Evolutionary conservation across 92 coral and sea anemone species (phyloP).

Genomic region (Paramuricea clavata): DNA sequence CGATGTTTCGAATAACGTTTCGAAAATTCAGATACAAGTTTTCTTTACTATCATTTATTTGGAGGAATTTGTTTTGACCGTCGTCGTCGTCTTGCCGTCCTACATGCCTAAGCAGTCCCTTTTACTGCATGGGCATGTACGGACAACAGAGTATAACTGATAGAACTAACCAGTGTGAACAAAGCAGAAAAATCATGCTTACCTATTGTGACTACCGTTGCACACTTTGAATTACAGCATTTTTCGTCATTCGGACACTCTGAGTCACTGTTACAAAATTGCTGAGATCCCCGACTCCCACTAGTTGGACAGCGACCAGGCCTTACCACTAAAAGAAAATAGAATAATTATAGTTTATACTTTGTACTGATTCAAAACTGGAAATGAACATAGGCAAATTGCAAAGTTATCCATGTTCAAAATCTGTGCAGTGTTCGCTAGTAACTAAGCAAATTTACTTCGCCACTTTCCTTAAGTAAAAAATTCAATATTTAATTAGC

Average conservation of each 20-base stretch:
- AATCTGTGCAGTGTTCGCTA: too few species aligned
- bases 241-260: conserved; percentile 14
- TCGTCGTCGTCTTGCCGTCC: too few species aligned
- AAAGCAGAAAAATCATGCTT: background rate
- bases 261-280: conserved; percentile 5
- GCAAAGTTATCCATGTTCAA: too few species aligned
- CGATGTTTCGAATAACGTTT: too few species aligned
- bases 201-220: conserved; percentile 25
- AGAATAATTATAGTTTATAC: background rate
- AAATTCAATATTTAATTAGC: too few species aligned
- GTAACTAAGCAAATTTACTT: too few species aligned
- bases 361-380: background rate
- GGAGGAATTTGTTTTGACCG: too few species aligned
- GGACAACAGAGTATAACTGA: background rate
- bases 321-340: background rate
- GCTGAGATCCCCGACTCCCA: background rate
- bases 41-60: too few species aligned
- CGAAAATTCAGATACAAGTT: too few species aligned
- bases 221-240: conserved; percentile 24
- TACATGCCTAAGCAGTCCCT: too few species aligned
- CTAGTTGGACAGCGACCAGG: conserved; percentile 20
- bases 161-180: background rate
- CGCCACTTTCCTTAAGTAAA: too few species aligned
- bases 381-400: too few species aligned
- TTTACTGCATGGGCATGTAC: background rate